phyloP scores from a whole-genome alignment of 2,888 invertebrate species.

The Phoronis australis region DNA sequence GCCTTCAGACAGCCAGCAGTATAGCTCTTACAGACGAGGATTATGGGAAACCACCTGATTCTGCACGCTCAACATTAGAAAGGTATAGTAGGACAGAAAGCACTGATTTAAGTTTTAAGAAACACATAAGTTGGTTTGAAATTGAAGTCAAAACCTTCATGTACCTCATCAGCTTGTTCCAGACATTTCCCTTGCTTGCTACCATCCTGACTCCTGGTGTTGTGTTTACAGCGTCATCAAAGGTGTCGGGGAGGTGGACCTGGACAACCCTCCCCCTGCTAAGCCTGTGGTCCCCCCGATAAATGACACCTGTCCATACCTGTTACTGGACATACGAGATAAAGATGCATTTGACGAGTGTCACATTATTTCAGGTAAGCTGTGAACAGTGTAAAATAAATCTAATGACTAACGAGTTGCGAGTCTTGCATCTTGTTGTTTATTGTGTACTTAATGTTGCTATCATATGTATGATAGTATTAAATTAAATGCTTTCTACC shows the following conservation, averaged over 20 bases:
- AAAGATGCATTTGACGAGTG: constrained; percentile 46
- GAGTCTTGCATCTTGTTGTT: too few species aligned
- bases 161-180: too few species aligned
- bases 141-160: neutral
- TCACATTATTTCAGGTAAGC: constrained; percentile 52
- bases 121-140: too few species aligned
- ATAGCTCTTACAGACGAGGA: constrained; percentile 33
- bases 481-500: too few species aligned
- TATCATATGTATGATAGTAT: too few species aligned
- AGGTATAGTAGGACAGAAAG: too few species aligned
- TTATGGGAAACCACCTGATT: constrained; percentile 20
- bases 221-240: constrained; percentile 34
- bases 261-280: constrained; percentile 16
- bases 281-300: neutral
- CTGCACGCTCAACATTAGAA: constrained; percentile 34
- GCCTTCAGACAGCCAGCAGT: too few species aligned
- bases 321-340: constrained; percentile 54
- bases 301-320: constrained; percentile 44
- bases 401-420: too few species aligned
- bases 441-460: too few species aligned
- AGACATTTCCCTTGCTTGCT: too few species aligned
- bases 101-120: neutral
- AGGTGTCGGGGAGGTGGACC: constrained; percentile 51
- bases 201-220: too few species aligned
- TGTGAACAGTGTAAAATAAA: neutral